A percentile compares a stretch with the other conserved stretches of the same genome.
Evolutionary conservation across 2,113 vertebrate species (phyloP).

Genomic region (Lepus timidus): DNA sequence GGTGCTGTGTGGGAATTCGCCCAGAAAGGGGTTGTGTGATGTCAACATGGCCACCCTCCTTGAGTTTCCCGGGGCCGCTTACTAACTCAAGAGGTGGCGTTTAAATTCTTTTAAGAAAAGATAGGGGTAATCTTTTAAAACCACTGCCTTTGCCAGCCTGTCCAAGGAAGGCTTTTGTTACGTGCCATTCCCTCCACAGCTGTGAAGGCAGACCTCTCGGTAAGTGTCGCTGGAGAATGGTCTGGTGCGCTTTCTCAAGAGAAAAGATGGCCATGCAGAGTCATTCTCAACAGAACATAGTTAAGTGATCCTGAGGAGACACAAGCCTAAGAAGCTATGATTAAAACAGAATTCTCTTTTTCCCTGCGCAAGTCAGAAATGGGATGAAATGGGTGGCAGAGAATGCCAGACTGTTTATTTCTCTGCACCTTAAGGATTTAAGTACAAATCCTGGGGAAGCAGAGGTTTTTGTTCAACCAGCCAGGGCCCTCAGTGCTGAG

Average conservation of each 20-base stretch:
- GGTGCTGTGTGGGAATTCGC: background rate
- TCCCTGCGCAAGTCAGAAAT: background rate
- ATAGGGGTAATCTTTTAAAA: background rate
- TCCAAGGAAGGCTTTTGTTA: background rate
- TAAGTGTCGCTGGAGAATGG: background rate
- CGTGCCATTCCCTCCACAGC: background rate
- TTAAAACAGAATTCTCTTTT: background rate
- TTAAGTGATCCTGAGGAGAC: background rate
- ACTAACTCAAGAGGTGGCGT: constrained; percentile 38
- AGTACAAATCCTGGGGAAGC: background rate
- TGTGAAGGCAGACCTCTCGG: background rate
- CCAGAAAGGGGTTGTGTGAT: background rate
- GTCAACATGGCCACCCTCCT: background rate
- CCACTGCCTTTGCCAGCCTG: background rate
- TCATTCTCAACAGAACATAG: background rate
- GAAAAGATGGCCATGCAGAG: background rate
- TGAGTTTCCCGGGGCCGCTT: constrained; percentile 30
- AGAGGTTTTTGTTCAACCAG: constrained; percentile 31
- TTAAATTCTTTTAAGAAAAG: constrained; percentile 54
- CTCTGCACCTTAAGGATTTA: constrained; percentile 38
- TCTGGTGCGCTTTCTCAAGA: background rate
- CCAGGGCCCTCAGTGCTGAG: constrained; percentile 49
- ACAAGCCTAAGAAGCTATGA: background rate
- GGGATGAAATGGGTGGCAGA: background rate
- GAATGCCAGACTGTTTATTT: background rate